phyloP scores from a whole-genome alignment of 2,888 invertebrate genomes.

The Pemphredon lugubris region DNA sequence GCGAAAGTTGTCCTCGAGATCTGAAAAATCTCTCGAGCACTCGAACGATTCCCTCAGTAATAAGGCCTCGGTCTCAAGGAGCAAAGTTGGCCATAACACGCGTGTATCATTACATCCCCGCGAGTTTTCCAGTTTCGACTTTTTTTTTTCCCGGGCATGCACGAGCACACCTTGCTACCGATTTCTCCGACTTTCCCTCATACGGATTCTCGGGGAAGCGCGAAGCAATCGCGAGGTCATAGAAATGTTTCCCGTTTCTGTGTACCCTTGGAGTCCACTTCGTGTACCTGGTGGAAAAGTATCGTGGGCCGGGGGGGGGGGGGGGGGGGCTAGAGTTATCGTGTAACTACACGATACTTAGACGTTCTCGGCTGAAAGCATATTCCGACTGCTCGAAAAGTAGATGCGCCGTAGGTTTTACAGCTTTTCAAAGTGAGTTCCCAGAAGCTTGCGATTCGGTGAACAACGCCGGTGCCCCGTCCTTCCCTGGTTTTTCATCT shows the following conservation, averaged over 20 bases:
- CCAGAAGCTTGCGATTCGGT: constrained; percentile 32
- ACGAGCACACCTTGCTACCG: constrained; percentile 46
- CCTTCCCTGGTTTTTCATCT: neutral
- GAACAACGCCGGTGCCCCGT: neutral
- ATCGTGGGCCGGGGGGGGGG: constrained; percentile 17
- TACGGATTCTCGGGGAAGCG: constrained; percentile 36
- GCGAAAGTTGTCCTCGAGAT: too few relatives aligned
- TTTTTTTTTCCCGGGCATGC: constrained; percentile 53
- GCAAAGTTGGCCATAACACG: constrained; percentile 54
- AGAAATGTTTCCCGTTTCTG: constrained; percentile 51
- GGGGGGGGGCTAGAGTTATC: constrained; percentile 49
- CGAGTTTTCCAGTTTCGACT: constrained; percentile 54
- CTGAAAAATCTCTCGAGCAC: constrained; percentile 34
- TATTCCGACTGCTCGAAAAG: constrained; percentile 51
- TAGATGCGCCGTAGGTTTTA: constrained; percentile 47
- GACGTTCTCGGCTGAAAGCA: constrained; percentile 53
- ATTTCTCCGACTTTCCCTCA: constrained; percentile 49
- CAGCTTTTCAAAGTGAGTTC: constrained; percentile 65
- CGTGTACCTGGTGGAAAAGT: constrained; percentile 42
- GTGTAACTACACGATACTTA: constrained; percentile 72
- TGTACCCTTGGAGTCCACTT: constrained; percentile 43
- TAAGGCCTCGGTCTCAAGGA: constrained; percentile 52
- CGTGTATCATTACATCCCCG: constrained; percentile 52
- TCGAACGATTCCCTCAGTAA: constrained; percentile 34
- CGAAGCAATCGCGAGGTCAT: constrained; percentile 57